phyloP scores from a whole-genome alignment of 2,113 vertebrate genomes.

The Todiramphus saurophagus region DNA sequence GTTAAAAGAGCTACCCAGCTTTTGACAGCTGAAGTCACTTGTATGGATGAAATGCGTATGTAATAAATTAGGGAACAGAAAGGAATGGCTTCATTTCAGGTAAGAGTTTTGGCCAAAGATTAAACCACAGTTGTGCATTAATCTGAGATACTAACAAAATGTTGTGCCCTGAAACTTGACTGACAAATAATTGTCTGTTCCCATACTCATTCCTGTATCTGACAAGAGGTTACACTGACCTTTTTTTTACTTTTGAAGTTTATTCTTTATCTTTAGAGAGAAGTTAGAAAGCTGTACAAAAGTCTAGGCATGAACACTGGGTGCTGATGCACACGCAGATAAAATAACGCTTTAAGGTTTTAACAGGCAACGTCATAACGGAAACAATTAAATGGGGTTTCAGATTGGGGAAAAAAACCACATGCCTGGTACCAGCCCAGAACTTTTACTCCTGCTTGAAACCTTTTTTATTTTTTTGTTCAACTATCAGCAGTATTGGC shows the following conservation, averaged over 20 bases:
- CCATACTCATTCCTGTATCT: background rate
- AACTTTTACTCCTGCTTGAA: background rate
- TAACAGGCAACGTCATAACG: fast-evolving
- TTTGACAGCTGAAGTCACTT: background rate
- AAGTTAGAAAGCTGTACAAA: background rate
- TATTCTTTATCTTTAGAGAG: background rate
- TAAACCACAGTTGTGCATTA: background rate
- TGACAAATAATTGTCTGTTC: background rate
- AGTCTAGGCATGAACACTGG: background rate
- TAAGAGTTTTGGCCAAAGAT: background rate
- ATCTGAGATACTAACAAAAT: background rate
- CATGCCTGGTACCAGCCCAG: background rate
- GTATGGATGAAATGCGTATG: background rate
- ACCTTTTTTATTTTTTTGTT: background rate
- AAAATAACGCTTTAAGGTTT: background rate
- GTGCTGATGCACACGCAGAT: background rate
- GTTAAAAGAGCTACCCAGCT: background rate
- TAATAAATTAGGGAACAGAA: background rate
- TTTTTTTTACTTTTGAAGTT: background rate
- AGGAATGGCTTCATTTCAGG: background rate
- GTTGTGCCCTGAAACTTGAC: background rate
- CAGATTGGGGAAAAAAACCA: background rate
- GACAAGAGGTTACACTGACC: background rate
- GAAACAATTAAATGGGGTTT: background rate
- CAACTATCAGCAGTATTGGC: background rate